These are phyloP conservation scores for Sebastes matsubarae DNA, from an alignment of 2,797 vertebrate genomes.

Conservation along the genomic window DNA sequence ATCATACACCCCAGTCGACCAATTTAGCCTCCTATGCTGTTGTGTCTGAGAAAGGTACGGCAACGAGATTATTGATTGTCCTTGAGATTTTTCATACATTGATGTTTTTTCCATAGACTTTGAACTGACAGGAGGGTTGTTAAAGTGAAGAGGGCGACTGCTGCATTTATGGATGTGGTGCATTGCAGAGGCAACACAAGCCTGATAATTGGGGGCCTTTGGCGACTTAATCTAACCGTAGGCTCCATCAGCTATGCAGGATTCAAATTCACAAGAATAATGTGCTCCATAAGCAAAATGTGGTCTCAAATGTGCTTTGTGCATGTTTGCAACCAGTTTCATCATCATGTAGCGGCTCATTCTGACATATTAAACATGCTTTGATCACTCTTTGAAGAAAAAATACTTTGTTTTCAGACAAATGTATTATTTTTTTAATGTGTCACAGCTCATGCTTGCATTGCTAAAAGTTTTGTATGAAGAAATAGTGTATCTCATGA, in stretches of 20 bases:
- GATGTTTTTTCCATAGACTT: constrained; percentile 48
- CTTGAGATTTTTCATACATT: constrained; percentile 65
- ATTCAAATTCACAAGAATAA: constrained; percentile 49
- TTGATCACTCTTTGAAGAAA: constrained; percentile 58
- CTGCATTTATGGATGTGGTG: constrained; percentile 51
- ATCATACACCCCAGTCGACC: constrained; percentile 65
- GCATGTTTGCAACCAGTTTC: constrained; percentile 74
- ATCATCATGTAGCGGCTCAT: constrained; percentile 57
- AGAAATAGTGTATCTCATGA: constrained; percentile 38
- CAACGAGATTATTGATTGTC: constrained; percentile 71
- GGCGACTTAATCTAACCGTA: constrained; percentile 41
- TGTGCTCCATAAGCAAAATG: constrained; percentile 62
- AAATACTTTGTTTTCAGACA: constrained; percentile 31
- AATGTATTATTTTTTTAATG: constrained; percentile 6
- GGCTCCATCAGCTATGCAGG: constrained; percentile 32
- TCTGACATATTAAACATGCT: constrained; percentile 63
- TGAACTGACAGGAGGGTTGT: constrained; percentile 51
- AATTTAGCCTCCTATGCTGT: constrained; percentile 64
- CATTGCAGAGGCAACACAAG: constrained; percentile 45
- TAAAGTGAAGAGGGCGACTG: constrained; percentile 45
- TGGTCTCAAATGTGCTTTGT: constrained; percentile 39
- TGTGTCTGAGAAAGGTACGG: constrained; percentile 57
- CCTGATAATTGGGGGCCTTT: constrained; percentile 57
- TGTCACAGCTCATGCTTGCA: constrained; percentile 44
- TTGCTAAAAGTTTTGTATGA: constrained; percentile 46